A percentile compares a stretch with the other conserved stretches of the same genome.
These are phyloP conservation scores for Momotus momota DNA, from an alignment of 2,797 vertebrate genomes.

Conservation along the genomic window DNA sequence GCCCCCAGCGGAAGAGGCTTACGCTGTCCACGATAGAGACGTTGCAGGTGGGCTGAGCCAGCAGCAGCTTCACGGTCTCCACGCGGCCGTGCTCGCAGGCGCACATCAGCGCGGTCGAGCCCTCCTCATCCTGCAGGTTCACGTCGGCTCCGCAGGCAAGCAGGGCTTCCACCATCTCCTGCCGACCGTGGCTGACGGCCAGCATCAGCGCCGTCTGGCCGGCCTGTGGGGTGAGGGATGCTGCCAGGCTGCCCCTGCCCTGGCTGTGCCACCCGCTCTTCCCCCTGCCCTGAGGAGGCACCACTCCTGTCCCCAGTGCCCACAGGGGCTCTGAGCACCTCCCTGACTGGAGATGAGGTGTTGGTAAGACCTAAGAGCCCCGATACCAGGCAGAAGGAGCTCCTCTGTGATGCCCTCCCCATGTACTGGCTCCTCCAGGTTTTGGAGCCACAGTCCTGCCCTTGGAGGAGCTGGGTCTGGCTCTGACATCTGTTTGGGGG, in stretches of 20 bases:
- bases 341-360: not conserved
- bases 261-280: accelerated
- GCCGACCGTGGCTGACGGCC: conserved; percentile 91
- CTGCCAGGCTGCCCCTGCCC: not conserved
- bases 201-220: conserved; percentile 95
- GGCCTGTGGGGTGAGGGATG: conserved; percentile 77
- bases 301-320: not conserved
- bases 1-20: conserved; percentile 42
- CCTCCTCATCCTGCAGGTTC: conserved; percentile 93
- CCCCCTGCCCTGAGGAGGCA: not conserved
- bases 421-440: accelerated
- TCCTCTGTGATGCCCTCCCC: not conserved
- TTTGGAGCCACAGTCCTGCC: not conserved
- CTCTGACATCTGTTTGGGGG: not conserved
- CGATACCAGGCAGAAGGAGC: not conserved
- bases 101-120: conserved; percentile 95
- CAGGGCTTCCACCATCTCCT: conserved; percentile 92
- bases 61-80: conserved; percentile 90
- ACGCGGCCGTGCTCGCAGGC: conserved; percentile 92
- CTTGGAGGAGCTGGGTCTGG: accelerated
- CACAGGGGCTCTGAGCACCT: not conserved
- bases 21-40: conserved; percentile 89
- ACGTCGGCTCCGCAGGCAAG: conserved; percentile 87
- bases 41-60: conserved; percentile 90
- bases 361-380: not conserved